Percentiles rank a stretch among this genome's conserved stretches.
Evolutionary conservation across 2,888 invertebrate species (phyloP).

Genomic region (Pristionchus arcanus): DNA sequence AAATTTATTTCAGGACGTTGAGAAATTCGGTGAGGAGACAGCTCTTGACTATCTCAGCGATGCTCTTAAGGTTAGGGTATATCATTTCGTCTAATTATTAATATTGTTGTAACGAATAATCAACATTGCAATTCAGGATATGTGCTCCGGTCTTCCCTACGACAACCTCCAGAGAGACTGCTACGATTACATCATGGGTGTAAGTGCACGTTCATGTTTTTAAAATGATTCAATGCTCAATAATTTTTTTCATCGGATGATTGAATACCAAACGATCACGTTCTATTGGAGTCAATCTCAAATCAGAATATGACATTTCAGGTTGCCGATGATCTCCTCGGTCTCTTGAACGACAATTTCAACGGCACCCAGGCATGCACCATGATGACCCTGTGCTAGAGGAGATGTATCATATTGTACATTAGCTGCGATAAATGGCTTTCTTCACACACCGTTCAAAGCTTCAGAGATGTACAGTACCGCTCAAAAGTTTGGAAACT

Average conservation of each 20-base stretch:
- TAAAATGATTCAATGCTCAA: neutral
- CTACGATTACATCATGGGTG: neutral
- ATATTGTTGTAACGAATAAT: neutral
- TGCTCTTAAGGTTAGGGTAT: neutral
- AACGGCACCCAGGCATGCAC: neutral
- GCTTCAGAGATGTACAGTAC: too few relatives aligned
- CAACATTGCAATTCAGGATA: neutral
- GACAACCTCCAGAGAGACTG: slow-evolving; percentile 36
- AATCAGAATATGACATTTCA: neutral
- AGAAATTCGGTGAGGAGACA: neutral
- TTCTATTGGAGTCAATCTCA: too few relatives aligned
- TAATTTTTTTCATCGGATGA: too few relatives aligned
- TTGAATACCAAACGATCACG: too few relatives aligned
- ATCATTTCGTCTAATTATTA: neutral
- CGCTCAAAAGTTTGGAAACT: too few relatives aligned
- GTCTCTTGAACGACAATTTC: neutral
- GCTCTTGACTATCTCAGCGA: slow-evolving; percentile 34
- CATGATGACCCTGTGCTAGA: neutral
- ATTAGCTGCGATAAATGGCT: neutral
- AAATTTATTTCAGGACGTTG: slow-evolving; percentile 7
- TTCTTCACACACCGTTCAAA: too few relatives aligned
- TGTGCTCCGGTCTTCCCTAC: neutral
- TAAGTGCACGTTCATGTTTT: neutral
- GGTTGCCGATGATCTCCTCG: slow-evolving; percentile 12
- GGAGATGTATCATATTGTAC: neutral